phyloP scores from a whole-genome alignment of 2,797 vertebrate species.

The Cyprinodon diabolis region DNA sequence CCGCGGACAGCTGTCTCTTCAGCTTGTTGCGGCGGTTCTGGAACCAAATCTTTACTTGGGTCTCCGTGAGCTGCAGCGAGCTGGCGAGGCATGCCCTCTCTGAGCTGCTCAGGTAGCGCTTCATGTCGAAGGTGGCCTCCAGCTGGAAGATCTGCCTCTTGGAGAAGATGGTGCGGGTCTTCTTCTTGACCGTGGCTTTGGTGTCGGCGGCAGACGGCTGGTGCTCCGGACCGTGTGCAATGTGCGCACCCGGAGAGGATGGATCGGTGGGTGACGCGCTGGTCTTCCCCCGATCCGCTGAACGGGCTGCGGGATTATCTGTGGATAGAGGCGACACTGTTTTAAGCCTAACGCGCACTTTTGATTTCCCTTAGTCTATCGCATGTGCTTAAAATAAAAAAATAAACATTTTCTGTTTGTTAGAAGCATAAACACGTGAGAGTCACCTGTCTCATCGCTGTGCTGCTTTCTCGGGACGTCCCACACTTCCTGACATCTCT shows the following conservation, averaged over 20 bases:
- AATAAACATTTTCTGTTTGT: not conserved
- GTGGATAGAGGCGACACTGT: slow-evolving; percentile 38
- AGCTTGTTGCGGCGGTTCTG: slow-evolving; percentile 86
- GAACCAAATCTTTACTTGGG: slow-evolving; percentile 86
- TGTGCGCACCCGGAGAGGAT: slow-evolving; percentile 49
- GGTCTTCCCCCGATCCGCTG: slow-evolving; percentile 27
- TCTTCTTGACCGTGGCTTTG: slow-evolving; percentile 79
- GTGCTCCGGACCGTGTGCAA: slow-evolving; percentile 52
- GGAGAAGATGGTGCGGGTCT: slow-evolving; percentile 89
- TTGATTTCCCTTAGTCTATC: not conserved
- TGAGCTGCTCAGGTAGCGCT: slow-evolving; percentile 87
- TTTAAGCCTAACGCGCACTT: not conserved
- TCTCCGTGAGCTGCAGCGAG: slow-evolving; percentile 85
- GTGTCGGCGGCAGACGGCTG: slow-evolving; percentile 47
- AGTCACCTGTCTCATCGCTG: slow-evolving; percentile 59
- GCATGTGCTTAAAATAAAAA: not conserved
- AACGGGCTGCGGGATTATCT: slow-evolving; percentile 48
- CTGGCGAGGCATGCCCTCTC: slow-evolving; percentile 87
- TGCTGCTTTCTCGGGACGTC: slow-evolving; percentile 53
- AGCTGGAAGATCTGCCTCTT: slow-evolving; percentile 86
- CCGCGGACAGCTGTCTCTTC: slow-evolving; percentile 80
- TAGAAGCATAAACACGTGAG: not conserved
- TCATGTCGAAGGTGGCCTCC: slow-evolving; percentile 84
- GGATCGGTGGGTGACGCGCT: slow-evolving; percentile 16
- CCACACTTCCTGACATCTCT: slow-evolving; percentile 51